Evolutionary conservation across 2,113 vertebrate genomes (phyloP).

Genomic region (Pterocles orientalis): DNA sequence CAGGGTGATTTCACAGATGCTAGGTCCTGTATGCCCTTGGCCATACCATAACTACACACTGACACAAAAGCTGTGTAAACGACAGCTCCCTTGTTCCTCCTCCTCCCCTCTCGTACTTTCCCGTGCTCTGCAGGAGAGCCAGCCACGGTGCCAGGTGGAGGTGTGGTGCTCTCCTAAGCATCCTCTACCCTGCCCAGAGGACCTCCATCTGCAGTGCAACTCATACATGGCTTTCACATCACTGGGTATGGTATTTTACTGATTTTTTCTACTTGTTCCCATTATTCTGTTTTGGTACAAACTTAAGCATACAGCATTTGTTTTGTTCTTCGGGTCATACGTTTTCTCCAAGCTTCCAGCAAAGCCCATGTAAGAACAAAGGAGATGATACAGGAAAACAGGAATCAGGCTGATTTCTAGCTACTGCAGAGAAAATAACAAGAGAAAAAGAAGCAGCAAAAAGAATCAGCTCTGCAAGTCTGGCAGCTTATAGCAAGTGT

Average conservation of each 20-base stretch:
- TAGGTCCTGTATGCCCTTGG: not conserved
- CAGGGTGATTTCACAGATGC: not conserved
- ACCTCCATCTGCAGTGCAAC: not conserved
- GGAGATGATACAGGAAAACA: not conserved
- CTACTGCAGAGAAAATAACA: not conserved
- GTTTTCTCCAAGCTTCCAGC: not conserved
- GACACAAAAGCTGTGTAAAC: not conserved
- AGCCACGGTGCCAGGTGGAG: not conserved
- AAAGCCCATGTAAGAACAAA: not conserved
- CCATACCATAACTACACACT: not conserved
- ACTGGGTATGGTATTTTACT: not conserved
- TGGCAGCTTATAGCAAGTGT: not conserved
- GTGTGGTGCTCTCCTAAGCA: not conserved
- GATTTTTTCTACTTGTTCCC: not conserved
- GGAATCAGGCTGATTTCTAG: not conserved
- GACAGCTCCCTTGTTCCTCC: not conserved
- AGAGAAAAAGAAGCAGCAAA: not conserved
- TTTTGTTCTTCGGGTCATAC: not conserved
- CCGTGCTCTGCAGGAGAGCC: fast-evolving
- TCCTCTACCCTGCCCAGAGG: not conserved
- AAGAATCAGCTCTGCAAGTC: not conserved
- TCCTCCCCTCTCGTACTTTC: not conserved
- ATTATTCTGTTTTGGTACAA: not conserved
- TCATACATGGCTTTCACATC: not conserved
- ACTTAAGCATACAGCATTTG: not conserved